Base-by-base conservation (phyloP, 2,113 vertebrate species). In the Anolis carolinensis region DNA sequence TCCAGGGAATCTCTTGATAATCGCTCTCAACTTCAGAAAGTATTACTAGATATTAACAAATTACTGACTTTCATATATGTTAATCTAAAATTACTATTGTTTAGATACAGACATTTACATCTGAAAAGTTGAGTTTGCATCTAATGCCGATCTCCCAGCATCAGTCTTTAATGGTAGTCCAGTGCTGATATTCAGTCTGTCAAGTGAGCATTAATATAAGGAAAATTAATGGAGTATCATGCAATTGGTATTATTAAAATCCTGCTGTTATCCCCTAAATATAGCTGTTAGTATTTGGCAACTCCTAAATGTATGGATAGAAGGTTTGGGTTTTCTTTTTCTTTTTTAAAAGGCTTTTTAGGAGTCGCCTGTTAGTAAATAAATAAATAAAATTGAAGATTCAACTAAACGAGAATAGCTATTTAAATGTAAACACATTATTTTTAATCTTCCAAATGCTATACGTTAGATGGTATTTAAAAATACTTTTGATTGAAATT, bases 61-160 rank as follows among this genome's bases (percentile, higher is more conserved):
- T 77, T 81, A 68, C 83, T 87, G 55, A 83, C n/a, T 73, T 50
- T 65, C 9, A 62, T 78, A 1, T 77, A 39, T 80, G n/a, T 55
- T 89, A 79, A 83, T 14, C 13, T 79, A 74, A 91, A 84, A 39
- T 84, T 73, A 63, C 90, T 88, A 87, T 85, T 67, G 86, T 32
- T 79, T 86, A 81, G 79, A 71, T 76, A 36, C 34, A 18, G 7
- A 63, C 7, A 2, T 75, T 27, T 81, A 4, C 11, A 21, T 21
- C 48, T 70, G 65, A 82, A 52, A 34, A 27, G 25, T 65, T 65
- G 34, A n/a, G 5, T 20, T 34, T 85, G 20, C 16, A 16, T n/a
- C 36, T 32, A 20, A 76, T 32, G 36, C 25, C 13, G 39, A 7
- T 8, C 65, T 13, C 23, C n/a, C n/a, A n/a, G n/a, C n/a, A 27